Conservation (phyloP, 2,888 invertebrate genomes). For the Sesia bembeciformis region DNA sequence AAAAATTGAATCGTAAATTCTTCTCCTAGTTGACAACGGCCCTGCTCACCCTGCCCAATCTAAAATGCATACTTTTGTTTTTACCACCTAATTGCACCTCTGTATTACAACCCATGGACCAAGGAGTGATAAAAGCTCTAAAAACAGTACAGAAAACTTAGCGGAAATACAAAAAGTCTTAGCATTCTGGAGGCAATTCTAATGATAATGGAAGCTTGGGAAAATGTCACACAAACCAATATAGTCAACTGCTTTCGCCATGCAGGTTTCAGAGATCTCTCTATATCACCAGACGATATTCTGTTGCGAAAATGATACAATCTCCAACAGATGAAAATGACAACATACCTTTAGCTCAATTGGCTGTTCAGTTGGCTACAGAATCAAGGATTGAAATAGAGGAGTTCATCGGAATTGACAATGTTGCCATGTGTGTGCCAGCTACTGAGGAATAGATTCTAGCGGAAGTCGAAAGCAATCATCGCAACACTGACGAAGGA, state of each 20-base stretch:
- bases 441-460: slow-evolving; percentile 17
- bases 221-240: slow-evolving; percentile 15
- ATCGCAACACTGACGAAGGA: too few species aligned
- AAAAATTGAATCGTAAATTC: slow-evolving; percentile 18
- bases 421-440: slow-evolving; percentile 16
- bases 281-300: slow-evolving; percentile 15
- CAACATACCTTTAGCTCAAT: slow-evolving; percentile 13
- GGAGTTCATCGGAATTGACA: slow-evolving; percentile 14
- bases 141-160: too few species aligned
- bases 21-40: slow-evolving; percentile 26
- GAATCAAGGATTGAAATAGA: slow-evolving; percentile 13
- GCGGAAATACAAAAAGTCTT: too few species aligned
- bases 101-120: too few species aligned
- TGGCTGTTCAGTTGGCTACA: slow-evolving; percentile 13
- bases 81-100: too few species aligned
- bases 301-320: slow-evolving; percentile 14
- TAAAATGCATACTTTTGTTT: slow-evolving; percentile 18
- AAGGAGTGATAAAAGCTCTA: too few species aligned
- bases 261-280: slow-evolving; percentile 20
- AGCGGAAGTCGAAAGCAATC: slow-evolving; percentile 17
- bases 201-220: too few species aligned
- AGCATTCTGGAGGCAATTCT: too few species aligned
- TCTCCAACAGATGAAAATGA: slow-evolving; percentile 14
- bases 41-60: slow-evolving; percentile 18
- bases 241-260: slow-evolving; percentile 19